phyloP scores from a whole-genome alignment of 2,797 vertebrate species.

The Calcarius lapponicus region DNA sequence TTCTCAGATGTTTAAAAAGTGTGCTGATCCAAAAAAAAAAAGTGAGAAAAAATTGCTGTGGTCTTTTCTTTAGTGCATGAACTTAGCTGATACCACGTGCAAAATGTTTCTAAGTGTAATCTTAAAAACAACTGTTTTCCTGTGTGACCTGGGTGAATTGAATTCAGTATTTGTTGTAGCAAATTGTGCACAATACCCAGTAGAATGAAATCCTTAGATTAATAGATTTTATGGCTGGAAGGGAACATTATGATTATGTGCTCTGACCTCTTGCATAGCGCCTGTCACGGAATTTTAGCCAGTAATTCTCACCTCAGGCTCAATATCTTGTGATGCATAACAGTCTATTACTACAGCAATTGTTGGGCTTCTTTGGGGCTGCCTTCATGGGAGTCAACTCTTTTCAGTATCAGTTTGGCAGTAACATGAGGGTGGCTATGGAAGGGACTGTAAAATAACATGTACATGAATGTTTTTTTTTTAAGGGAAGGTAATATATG shows the following conservation, averaged over 20 bases:
- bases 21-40: neutral
- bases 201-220: constrained; percentile 19
- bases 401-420: neutral
- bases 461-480: accelerated
- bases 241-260: constrained; percentile 26
- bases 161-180: neutral
- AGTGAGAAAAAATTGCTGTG: neutral
- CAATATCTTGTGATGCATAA: neutral
- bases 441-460: neutral
- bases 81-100: neutral
- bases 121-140: neutral
- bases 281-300: constrained; percentile 19
- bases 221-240: constrained; percentile 23
- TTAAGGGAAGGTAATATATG: neutral
- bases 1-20: neutral
- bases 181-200: neutral
- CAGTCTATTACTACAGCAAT: neutral
- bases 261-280: neutral
- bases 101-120: neutral
- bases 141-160: neutral
- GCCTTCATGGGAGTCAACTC: neutral
- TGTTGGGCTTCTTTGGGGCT: neutral
- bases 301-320: constrained; percentile 11
- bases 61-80: neutral
- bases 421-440: neutral